phyloP scores from a whole-genome alignment of 2,113 vertebrate genomes.

The Hypomesus transpacificus region DNA sequence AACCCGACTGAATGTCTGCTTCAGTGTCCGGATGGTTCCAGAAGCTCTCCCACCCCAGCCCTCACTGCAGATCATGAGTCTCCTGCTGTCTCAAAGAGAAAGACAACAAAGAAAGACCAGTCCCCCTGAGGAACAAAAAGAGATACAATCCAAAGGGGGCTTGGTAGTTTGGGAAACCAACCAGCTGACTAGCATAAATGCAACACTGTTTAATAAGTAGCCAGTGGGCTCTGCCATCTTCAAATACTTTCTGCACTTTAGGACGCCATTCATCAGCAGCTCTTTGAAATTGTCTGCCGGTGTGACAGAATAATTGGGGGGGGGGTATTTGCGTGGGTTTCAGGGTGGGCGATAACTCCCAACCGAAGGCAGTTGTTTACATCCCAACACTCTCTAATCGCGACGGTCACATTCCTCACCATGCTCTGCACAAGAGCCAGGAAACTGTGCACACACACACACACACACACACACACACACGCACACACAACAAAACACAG shows the following conservation, averaged over 20 bases:
- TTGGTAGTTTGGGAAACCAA: too few relatives aligned
- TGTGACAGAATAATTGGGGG: background rate
- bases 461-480: background rate
- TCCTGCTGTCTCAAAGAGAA: background rate
- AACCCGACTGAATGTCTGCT: background rate
- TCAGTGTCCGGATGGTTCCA: background rate
- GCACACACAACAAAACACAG: too few relatives aligned
- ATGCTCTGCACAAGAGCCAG: background rate
- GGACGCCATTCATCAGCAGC: too few relatives aligned
- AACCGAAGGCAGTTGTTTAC: background rate
- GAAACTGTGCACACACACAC: background rate
- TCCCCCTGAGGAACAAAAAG: too few relatives aligned
- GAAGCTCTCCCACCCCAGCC: background rate
- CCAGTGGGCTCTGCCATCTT: too few relatives aligned
- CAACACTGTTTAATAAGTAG: too few relatives aligned
- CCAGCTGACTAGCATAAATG: too few relatives aligned
- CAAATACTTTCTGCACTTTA: too few relatives aligned
- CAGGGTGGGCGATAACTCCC: background rate
- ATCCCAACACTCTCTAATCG: constrained; percentile 23
- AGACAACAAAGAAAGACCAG: too few relatives aligned
- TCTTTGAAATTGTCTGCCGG: too few relatives aligned
- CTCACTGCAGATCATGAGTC: background rate
- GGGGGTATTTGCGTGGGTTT: too few relatives aligned
- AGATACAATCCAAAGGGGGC: too few relatives aligned
- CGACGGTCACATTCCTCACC: background rate